Evolutionary conservation across 2,888 invertebrate genomes (phyloP).

Genomic region (Dryococelus australis): DNA sequence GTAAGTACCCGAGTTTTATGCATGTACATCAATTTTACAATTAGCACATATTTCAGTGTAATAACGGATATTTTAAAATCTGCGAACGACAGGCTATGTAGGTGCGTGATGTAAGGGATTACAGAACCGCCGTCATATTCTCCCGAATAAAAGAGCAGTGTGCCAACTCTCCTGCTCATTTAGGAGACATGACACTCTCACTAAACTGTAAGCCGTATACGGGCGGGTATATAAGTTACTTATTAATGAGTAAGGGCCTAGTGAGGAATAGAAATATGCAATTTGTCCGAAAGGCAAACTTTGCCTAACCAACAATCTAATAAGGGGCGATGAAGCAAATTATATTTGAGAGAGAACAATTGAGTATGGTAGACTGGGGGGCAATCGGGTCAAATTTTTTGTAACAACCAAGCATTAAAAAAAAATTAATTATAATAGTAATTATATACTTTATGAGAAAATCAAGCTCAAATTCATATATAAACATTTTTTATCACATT

Average conservation of each 20-base stretch:
- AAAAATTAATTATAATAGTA: too few relatives aligned
- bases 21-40: neutral
- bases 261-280: too few relatives aligned
- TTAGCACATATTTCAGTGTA: neutral
- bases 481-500: too few relatives aligned
- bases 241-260: too few relatives aligned
- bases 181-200: slow-evolving; percentile 13
- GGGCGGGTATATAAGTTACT: neutral
- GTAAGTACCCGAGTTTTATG: neutral
- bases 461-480: too few relatives aligned
- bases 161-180: slow-evolving; percentile 13
- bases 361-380: neutral
- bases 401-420: too few relatives aligned
- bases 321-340: neutral
- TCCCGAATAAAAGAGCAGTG: neutral
- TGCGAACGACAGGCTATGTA: neutral
- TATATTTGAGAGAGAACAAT: neutral
- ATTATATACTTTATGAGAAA: too few relatives aligned
- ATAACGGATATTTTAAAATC: neutral
- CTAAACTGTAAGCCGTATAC: neutral
- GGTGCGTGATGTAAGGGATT: neutral
- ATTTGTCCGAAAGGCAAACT: too few relatives aligned
- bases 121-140: neutral
- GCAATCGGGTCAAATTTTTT: too few relatives aligned
- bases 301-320: neutral